Percentiles rank a stretch among this genome's conserved stretches.
Evolutionary conservation across 1,140 invertebrate species (phyloP).

Genomic region (Camponotus floridanus): DNA sequence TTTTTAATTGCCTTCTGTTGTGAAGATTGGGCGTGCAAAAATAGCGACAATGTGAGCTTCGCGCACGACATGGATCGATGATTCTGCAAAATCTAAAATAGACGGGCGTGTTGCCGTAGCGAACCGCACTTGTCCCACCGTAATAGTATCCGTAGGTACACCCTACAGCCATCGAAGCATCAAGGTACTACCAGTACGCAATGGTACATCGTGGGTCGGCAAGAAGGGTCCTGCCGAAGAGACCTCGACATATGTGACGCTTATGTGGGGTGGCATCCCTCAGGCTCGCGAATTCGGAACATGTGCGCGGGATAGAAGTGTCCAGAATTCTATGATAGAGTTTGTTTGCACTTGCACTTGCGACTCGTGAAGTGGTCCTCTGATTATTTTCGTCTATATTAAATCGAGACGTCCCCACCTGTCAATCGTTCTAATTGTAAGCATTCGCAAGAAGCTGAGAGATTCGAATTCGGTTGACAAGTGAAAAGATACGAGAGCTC

Average conservation of each 20-base stretch:
- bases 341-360: conserved; percentile 79
- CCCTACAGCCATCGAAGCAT: conserved; percentile 51
- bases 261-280: conserved; percentile 80
- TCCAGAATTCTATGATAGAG: conserved; percentile 78
- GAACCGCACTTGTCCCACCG: conserved; percentile 77
- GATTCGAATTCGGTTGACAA: background rate
- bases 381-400: conserved; percentile 74
- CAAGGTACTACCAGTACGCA: conserved; percentile 39
- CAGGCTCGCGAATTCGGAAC: conserved; percentile 76
- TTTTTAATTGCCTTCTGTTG: background rate
- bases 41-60: conserved; percentile 31
- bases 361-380: conserved; percentile 69
- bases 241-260: conserved; percentile 82
- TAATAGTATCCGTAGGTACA: conserved; percentile 76
- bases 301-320: conserved; percentile 79
- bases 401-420: conserved; percentile 54
- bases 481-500: background rate
- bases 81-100: conserved; percentile 71
- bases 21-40: background rate
- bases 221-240: conserved; percentile 75
- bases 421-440: conserved; percentile 29
- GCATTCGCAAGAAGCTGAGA: background rate
- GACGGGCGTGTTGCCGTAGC: conserved; percentile 71
- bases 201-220: conserved; percentile 63
- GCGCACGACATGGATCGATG: conserved; percentile 4